These are phyloP conservation scores for Notamacropus eugenii DNA, from an alignment of 2,797 vertebrate species.

Conservation along the genomic window DNA sequence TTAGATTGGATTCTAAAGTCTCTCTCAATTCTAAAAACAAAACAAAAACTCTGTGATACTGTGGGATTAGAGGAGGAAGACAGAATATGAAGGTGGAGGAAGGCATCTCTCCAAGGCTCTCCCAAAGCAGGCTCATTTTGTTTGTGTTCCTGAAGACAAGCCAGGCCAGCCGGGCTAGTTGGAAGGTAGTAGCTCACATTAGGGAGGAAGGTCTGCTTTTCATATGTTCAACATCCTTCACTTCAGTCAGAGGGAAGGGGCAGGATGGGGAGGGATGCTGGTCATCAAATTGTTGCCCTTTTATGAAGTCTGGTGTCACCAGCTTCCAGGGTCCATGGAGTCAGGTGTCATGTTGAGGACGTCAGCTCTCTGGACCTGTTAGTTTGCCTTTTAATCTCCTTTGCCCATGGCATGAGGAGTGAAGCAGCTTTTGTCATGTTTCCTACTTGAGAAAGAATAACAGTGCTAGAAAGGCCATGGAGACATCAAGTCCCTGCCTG, in stretches of 20 bases:
- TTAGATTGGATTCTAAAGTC: not conserved
- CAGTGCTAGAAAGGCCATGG: not conserved
- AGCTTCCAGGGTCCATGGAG: not conserved
- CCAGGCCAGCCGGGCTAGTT: not conserved
- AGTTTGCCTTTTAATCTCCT: not conserved
- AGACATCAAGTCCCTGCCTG: fast-evolving
- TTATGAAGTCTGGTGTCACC: not conserved
- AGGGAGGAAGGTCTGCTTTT: not conserved
- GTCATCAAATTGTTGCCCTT: not conserved
- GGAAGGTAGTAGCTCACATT: not conserved
- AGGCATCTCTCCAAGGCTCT: not conserved
- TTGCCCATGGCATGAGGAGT: not conserved
- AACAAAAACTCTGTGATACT: not conserved
- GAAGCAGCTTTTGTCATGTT: conserved; percentile 47
- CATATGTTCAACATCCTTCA: not conserved
- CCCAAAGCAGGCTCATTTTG: not conserved
- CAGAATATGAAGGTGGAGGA: not conserved
- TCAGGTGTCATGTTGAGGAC: not conserved
- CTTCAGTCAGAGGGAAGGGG: not conserved
- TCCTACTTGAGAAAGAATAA: conserved; percentile 40
- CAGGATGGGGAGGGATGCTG: not conserved
- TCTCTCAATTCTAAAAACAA: not conserved
- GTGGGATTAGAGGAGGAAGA: not conserved
- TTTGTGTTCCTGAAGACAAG: not conserved
- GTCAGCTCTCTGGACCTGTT: not conserved